Evolutionary conservation across 2,888 invertebrate genomes (phyloP).

Genomic region (Troglohyphantes excavatus): DNA sequence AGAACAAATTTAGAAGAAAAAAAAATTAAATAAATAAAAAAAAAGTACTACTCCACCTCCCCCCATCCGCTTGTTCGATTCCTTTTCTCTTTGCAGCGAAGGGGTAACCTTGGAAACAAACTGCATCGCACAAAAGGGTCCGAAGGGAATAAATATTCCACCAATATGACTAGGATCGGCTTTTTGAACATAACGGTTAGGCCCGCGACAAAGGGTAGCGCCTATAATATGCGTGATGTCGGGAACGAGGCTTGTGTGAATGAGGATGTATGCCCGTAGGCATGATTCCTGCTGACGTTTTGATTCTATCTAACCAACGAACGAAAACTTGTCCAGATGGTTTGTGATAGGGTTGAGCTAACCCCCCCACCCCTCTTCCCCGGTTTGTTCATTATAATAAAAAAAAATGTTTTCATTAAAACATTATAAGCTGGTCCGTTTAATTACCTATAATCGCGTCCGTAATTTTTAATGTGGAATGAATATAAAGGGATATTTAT

Average conservation of each 20-base stretch:
- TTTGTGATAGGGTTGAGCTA: conserved; percentile 55
- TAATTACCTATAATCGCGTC: too few relatives aligned
- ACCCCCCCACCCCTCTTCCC: conserved; percentile 6
- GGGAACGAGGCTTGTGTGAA: conserved; percentile 64
- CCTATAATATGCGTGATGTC: conserved; percentile 70
- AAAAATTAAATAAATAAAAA: conserved; percentile 18
- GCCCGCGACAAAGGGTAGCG: conserved; percentile 73
- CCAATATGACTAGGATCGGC: conserved; percentile 73
- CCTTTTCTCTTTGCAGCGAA: conserved; percentile 62
- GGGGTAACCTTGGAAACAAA: conserved; percentile 76
- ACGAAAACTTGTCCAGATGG: conserved; percentile 76
- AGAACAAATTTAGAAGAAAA: conserved; percentile 10
- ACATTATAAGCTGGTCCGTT: neutral
- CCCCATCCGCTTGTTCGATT: conserved; percentile 52
- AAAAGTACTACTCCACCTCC: conserved; percentile 47
- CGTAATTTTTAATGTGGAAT: too few relatives aligned
- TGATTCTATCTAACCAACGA: conserved; percentile 75
- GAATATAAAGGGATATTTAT: too few relatives aligned
- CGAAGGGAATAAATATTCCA: conserved; percentile 77
- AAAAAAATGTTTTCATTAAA: neutral
- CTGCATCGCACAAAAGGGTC: conserved; percentile 66
- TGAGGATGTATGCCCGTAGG: conserved; percentile 66
- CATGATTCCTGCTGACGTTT: conserved; percentile 78
- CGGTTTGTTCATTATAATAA: conserved; percentile 7
- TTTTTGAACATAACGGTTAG: conserved; percentile 76